Evolutionary conservation across 30 jellyfish, hydroid and myxozoan genomes (phyloP), one percentile per base, ranked within the genome.

Genomic region (Aurelia coerulea): DNA sequence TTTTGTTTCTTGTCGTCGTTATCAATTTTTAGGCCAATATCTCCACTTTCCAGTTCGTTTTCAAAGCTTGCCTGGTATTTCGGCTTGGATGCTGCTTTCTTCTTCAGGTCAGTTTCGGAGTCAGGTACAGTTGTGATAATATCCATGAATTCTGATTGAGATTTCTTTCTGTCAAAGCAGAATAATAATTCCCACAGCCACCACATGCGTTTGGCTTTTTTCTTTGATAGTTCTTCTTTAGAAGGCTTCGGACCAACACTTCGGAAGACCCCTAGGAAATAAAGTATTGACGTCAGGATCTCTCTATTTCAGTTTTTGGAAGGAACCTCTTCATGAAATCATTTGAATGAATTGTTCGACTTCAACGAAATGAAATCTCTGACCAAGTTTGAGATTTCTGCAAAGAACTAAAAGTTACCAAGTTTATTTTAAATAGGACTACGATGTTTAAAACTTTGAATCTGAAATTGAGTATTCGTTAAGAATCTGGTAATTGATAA

Each of bases 241-340:
- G 97, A 60, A 31, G 98, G 98, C 68, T 88, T 94, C 18, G 97
- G 97, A 13, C 97, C 98, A 23, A 89, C 94, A 51, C 84, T 78
- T 53, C 98, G 73, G 74, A 92, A 92, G 1, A 92, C 96, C 62
- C 98, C 98, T 92, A 37, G 31, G 59, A 73, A 71, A 33, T 33
- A 10, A 37, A 62, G 37, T 7, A 46, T 6, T 46, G 14, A 7
- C 8, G 15, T 46, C 56, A 46, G 14, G 2, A 46, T 37, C 49
- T 5, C 3, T 3, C 49, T 37, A 37, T 39, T 39, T 39, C 51
- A 39, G 10, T 39, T 3, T 39, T 39, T 39, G 9, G 51, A 39
- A 39, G 6, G 51, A 9, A 39, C 6, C 51, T 39, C 6, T 39
- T 9, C 51, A 39, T 39, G 51, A 39, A 1, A 37, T 37, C 49